Base-by-base conservation (phyloP, 2,797 vertebrate genomes). In the Danio aesculapii region DNA sequence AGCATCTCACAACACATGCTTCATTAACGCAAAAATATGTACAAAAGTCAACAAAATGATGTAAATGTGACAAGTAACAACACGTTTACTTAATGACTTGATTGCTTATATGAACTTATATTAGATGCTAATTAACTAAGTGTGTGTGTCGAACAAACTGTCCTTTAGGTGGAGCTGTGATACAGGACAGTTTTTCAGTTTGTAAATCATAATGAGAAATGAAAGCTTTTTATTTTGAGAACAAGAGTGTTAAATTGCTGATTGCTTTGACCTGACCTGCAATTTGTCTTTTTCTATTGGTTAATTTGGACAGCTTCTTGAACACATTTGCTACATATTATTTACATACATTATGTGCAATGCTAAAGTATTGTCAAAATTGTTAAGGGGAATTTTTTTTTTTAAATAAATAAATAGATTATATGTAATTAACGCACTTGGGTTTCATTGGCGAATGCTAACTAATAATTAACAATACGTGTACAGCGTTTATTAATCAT, bases 91-190 rank as follows among this genome's bases (percentile, higher is more conserved):
- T 30, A 9, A 21, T 73, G 5, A 16, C 53, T 59, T 47, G 12
- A 21, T 13, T 66, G 47, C 1, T 52, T 50, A 47, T 13, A 17
- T 47, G 17, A 11, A 14, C 6, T 67, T 62, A 6, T 17, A 64
- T 63, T 64, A 49, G 17, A 39, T 53, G 30, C 39, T n/a, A 30
- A 30, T 30, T 30, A 30, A 30, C 30, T 30, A 30, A 30, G 30
- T 30, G 30, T 8, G 17, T 0, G 7, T 5, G 1, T 39, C 39
- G 13, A 61, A 61, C 21, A 41, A 8, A 9, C 69, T 52, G 59
- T 61, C 77, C 84, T 67, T 39, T 17, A 39, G 84, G 72, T 80
- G 84, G 71, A 6, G 67, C 66, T 79, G 52, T 80, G 58, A 70
- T 62, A 17, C 64, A 82, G 49, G 17, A 59, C 13, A 69, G 21